Conservation (phyloP, 2,113 vertebrate species). For the Pelvicachromis taeniatus region DNA sequence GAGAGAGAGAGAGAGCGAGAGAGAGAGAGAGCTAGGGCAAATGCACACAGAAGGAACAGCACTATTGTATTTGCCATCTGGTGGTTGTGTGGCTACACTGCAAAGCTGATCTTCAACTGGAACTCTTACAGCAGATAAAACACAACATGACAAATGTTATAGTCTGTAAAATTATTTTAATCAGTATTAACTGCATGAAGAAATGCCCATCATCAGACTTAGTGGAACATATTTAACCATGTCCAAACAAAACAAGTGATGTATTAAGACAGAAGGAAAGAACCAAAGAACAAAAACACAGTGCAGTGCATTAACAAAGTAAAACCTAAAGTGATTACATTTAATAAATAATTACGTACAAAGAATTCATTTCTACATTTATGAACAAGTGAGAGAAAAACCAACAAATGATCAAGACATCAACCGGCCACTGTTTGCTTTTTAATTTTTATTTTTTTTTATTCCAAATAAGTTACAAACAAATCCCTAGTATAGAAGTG, state of each 20-base stretch:
- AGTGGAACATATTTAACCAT: constrained; percentile 38
- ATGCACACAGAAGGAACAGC: not conserved
- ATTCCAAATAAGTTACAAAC: constrained; percentile 69
- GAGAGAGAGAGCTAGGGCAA: not conserved
- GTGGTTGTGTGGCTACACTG: constrained; percentile 27
- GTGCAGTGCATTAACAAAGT: constrained; percentile 15
- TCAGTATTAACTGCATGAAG: constrained; percentile 88
- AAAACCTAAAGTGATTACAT: constrained; percentile 40
- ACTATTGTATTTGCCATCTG: constrained; percentile 33
- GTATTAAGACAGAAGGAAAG: constrained; percentile 3
- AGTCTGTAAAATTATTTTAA: constrained; percentile 90
- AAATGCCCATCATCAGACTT: constrained; percentile 76
- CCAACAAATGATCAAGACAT: constrained; percentile 74
- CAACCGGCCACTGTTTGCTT: constrained; percentile 63
- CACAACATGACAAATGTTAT: constrained; percentile 16
- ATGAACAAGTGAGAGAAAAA: constrained; percentile 66
- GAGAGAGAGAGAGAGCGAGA: not conserved
- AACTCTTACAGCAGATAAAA: not conserved
- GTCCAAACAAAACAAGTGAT: constrained; percentile 30
- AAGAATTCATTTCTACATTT: constrained; percentile 42
- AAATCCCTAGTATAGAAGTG: constrained; percentile 58
- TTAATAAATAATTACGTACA: constrained; percentile 38
- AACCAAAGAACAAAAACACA: not conserved
- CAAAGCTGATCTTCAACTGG: not conserved
- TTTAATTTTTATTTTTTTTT: not conserved